Percentiles rank a stretch among this genome's conserved stretches.
phyloP scores from a whole-genome alignment of 2,113 vertebrate genomes.

The Gobius niger region DNA sequence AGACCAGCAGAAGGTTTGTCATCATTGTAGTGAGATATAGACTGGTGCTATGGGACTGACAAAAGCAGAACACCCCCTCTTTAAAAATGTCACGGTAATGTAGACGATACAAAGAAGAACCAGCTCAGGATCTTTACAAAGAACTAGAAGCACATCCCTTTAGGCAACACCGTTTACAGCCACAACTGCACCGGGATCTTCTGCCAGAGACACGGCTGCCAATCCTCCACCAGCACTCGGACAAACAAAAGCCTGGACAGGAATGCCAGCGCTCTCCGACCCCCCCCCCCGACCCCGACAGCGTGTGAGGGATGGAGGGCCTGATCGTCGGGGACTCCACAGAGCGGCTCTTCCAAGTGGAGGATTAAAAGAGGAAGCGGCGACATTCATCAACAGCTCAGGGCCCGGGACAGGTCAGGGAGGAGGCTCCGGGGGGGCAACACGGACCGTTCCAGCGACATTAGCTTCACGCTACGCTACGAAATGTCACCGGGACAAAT shows the following conservation, averaged over 20 bases:
- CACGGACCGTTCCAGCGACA: conserved; percentile 14
- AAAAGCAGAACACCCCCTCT: no score
- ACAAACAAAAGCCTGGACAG: not conserved
- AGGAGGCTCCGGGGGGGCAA: not conserved
- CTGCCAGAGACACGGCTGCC: no score
- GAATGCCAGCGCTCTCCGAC: conserved; percentile 21
- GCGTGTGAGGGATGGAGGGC: conserved; percentile 57
- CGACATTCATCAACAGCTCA: conserved; percentile 60
- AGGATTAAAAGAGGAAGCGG: conserved; percentile 61
- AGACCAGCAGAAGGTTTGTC: no score
- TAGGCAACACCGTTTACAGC: no score
- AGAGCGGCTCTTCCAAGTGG: conserved; percentile 64
- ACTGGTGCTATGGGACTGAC: no score
- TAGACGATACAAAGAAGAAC: no score
- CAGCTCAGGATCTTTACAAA: no score
- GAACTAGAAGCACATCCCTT: no score
- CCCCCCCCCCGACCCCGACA: conserved; percentile 1
- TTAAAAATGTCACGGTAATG: no score
- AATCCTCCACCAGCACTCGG: no score
- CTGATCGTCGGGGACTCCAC: conserved; percentile 54
- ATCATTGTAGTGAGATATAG: no score
- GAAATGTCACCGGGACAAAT: conserved; percentile 26
- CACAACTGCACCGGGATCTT: no score
- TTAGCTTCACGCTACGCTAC: conserved; percentile 14
- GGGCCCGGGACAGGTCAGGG: conserved; percentile 9